phyloP scores from a whole-genome alignment of 2,888 invertebrate genomes.

The Eristalis arbustorum region DNA sequence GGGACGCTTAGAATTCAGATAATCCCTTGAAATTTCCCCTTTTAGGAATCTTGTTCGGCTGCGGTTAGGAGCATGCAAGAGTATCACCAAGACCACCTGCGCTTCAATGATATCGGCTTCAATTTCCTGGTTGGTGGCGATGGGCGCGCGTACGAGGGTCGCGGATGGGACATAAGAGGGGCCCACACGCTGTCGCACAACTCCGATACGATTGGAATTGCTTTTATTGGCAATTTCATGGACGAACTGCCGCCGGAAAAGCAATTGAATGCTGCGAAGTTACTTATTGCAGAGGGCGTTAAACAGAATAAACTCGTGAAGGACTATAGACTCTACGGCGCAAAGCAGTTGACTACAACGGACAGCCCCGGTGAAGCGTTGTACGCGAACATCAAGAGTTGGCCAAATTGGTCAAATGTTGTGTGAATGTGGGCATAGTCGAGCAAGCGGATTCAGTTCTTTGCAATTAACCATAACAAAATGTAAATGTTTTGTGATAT shows the following conservation, averaged over 20 bases:
- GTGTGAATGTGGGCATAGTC: not conserved
- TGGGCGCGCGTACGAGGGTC: constrained; percentile 86
- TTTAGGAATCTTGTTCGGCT: constrained; percentile 82
- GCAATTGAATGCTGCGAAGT: constrained; percentile 83
- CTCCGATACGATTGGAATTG: constrained; percentile 84
- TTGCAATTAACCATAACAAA: not conserved
- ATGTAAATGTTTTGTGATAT: not conserved
- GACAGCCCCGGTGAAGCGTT: constrained; percentile 86
- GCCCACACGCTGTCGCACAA: constrained; percentile 87
- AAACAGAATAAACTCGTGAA: constrained; percentile 82
- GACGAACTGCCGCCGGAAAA: constrained; percentile 72
- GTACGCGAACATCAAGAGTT: constrained; percentile 83
- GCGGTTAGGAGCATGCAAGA: constrained; percentile 81
- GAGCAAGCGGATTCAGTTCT: not conserved
- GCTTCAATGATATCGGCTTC: constrained; percentile 87
- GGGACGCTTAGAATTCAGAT: not conserved
- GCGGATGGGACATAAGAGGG: constrained; percentile 87
- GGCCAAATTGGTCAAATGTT: constrained; percentile 83
- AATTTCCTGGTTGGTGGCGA: constrained; percentile 90
- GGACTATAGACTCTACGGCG: constrained; percentile 86
- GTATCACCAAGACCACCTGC: constrained; percentile 84
- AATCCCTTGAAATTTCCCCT: not conserved
- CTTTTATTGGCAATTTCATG: constrained; percentile 87
- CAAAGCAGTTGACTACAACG: constrained; percentile 85
- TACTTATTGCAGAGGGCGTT: constrained; percentile 84